Base-by-base conservation (phyloP, 2,797 vertebrate genomes). In the Gadopsis marmoratus region DNA sequence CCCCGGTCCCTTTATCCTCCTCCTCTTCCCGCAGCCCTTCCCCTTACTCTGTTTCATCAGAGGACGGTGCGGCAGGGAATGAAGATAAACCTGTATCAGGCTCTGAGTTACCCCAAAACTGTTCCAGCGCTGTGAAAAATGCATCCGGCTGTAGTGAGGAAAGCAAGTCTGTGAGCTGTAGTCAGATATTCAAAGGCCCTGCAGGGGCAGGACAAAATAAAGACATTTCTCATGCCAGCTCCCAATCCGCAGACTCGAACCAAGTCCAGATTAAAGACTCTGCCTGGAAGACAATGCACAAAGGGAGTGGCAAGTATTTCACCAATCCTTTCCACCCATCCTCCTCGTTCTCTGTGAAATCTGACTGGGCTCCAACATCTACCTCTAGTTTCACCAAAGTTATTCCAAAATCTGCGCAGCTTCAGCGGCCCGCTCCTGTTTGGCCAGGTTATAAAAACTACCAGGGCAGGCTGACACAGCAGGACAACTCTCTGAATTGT, bases 301-400 rank as follows among this genome's bases (percentile, higher is more conserved):
- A 78, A 86, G 74, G 2, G 8, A 37, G 73, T 1, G 16, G 14
- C 31, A 91, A 87, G 82, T 71, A 89, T 65, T 51, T 80, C 5
- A 4, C 53, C 48, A 75, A 84, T 66, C 74, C 84, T 39, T 51
- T 81, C 21, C 23, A 23, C n/a, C 1, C 62, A 7, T 3, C 83
- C 12, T 69, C 86, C 33, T 58, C 82, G 37, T 82, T 82, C 33
- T 5, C 62, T 7, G 83, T 90, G 45, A 95, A 91, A 73, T 83
- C 91, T 55, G 94, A 92, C 76, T 97, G 96, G 95, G 91, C 90
- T 26, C 88, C 96, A 53, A 92, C 94, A 16, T 69, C 92, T 5
- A 79, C 89, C 37, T 92, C 96, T 2, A 88, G 92, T 84, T 95
- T 96, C 37, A 83, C 84, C 61, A 96, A 95, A 85, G 94, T 95